Evolutionary conservation across 2,113 vertebrate species (phyloP).

Genomic region (Asarcornis scutulata): DNA sequence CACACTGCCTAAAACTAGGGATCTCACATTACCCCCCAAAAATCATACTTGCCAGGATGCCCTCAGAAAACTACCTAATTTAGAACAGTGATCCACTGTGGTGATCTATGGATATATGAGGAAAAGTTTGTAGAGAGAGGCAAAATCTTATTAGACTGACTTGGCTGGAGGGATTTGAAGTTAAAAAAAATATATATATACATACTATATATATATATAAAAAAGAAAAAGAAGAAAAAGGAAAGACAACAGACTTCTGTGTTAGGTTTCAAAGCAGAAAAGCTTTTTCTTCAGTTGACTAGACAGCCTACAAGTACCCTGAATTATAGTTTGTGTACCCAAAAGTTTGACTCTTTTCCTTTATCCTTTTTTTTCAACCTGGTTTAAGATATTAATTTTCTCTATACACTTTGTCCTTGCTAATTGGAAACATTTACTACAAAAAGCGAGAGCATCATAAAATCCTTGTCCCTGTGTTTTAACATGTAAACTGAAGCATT

Average conservation of each 20-base stretch:
- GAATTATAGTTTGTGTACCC: background rate
- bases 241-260: background rate
- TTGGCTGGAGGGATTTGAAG: background rate
- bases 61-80: slow-evolving; percentile 41
- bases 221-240: background rate
- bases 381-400: background rate
- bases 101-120: slow-evolving; percentile 4
- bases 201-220: too few species aligned
- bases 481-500: background rate
- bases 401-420: background rate
- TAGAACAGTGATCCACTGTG: background rate
- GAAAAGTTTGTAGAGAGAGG: background rate
- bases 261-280: slow-evolving; percentile 36
- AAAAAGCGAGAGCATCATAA: background rate
- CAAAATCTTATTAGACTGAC: slow-evolving; percentile 25
- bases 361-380: background rate
- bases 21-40: slow-evolving; percentile 39
- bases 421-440: background rate
- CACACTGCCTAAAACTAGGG: background rate
- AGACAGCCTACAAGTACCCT: background rate
- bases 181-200: too few species aligned
- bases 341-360: background rate
- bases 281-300: slow-evolving; percentile 1
- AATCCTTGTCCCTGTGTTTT: background rate
- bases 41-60: background rate